Base-by-base conservation (phyloP, 2,888 invertebrate species). In the Hybos culiciformis region DNA sequence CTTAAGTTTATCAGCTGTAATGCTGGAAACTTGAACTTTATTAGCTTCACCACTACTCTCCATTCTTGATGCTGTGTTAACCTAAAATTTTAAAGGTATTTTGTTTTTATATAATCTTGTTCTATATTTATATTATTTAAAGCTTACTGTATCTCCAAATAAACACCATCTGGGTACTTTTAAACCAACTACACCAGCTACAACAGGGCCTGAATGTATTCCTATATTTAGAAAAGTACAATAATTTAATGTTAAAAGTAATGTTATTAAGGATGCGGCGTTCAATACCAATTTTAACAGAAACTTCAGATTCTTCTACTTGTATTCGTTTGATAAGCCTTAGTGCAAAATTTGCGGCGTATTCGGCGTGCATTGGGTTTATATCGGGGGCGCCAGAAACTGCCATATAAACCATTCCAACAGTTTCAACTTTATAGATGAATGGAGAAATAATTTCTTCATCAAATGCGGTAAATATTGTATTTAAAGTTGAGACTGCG, bases 371-470 rank as follows among this genome's bases (percentile, higher is more conserved):
- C 14, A 74, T 64, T 3, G 76, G 72, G 33, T 77, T 75, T 34
- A 75, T 68, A 57, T 90, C 86, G 0, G 91, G 91, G 2, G 84
- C 83, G 1, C 92, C 92, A 37, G 88, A 85, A 5, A 88, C 91
- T 26, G 86, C 78, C 91, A 92, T 91, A 62, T 92, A 92, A 39
- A 76, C 78, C 61, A 80, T 83, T n/a, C 91, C 92, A 1, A 92
- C 86, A 0, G 92, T 92, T 69, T 92, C 92, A 45, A 92, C 91
- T 77, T 92, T 92, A 59, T 91, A 92, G 3, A 90, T 88, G 44
- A 84, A 74, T 51, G 84, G 86, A 26, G 79, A 74, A 55, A 91
- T 87, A 56, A 88, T 79, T 37, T 90, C 72, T 20, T 81, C 71
- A 62, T 92, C 92, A 53, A 91, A 84, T 50, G 80, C 78, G 1